Percentiles rank a stretch among this genome's conserved stretches.
Conservation (phyloP, 2,888 invertebrate genomes). For the Galeruca laticollis region DNA sequence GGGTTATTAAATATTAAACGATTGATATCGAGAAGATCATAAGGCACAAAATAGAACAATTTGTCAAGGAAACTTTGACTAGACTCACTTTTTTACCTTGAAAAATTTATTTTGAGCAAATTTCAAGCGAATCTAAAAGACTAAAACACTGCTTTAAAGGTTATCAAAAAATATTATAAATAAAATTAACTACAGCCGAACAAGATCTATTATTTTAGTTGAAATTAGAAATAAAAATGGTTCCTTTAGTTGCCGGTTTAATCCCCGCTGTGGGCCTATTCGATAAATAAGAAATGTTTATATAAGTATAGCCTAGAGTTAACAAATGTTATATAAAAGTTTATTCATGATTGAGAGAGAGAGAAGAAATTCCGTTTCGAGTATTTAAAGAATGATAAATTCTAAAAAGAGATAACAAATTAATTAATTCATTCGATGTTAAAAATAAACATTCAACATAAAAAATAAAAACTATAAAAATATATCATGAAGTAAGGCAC, state of each 20-base stretch:
- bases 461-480: constrained; percentile 52
- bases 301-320: constrained; percentile 31
- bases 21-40: constrained; percentile 19
- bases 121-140: constrained; percentile 43
- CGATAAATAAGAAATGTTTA: constrained; percentile 19
- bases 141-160: constrained; percentile 42
- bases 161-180: constrained; percentile 50
- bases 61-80: constrained; percentile 45
- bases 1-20: constrained; percentile 15
- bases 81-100: constrained; percentile 41
- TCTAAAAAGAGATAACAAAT: constrained; percentile 51
- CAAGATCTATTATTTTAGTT: neutral
- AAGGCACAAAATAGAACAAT: constrained; percentile 55
- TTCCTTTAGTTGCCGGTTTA: constrained; percentile 24
- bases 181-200: neutral
- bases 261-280: constrained; percentile 19
- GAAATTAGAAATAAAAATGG: constrained; percentile 20
- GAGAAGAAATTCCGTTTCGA: constrained; percentile 35
- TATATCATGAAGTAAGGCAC: constrained; percentile 56
- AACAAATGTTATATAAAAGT: constrained; percentile 41
- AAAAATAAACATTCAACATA: constrained; percentile 51
- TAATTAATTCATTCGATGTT: constrained; percentile 49
- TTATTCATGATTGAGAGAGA: constrained; percentile 20
- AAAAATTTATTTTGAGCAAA: constrained; percentile 43
- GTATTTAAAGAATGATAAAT: constrained; percentile 44